A percentile compares a stretch with the other conserved stretches of the same genome.
Conservation (phyloP, 2,113 vertebrate species). For the Hippocampus abdominalis region DNA sequence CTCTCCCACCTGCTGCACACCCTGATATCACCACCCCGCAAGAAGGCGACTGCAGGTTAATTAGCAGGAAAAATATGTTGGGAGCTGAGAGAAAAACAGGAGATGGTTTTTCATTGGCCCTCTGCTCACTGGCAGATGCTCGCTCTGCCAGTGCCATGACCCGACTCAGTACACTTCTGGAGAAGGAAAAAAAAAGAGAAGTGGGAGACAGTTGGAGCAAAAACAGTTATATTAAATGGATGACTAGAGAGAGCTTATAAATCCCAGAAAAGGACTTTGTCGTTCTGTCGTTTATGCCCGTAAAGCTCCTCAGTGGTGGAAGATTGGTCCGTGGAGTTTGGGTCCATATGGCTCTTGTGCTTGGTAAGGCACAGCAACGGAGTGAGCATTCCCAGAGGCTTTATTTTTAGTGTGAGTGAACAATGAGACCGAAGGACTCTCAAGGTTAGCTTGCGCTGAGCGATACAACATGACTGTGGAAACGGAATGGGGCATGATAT, state of each 20-base stretch:
- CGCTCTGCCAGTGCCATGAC: constrained; percentile 38
- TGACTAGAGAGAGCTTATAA: constrained; percentile 33
- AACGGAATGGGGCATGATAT: constrained; percentile 9
- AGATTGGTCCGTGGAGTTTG: constrained; percentile 17
- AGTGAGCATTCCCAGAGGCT: constrained; percentile 16
- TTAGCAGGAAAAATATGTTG: constrained; percentile 67
- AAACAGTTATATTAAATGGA: constrained; percentile 35
- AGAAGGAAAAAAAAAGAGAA: constrained; percentile 15
- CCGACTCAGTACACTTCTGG: constrained; percentile 48
- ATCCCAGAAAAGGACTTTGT: constrained; percentile 33
- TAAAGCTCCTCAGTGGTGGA: constrained; percentile 40
- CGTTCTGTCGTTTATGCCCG: constrained; percentile 41
- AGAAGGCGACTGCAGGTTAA: constrained; percentile 68
- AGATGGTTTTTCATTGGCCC: constrained; percentile 52
- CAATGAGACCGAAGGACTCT: constrained; percentile 17
- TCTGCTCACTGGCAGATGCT: constrained; percentile 50
- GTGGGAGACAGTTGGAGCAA: constrained; percentile 23
- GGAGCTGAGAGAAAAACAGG: constrained; percentile 50
- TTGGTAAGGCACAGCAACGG: constrained; percentile 11
- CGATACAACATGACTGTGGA: constrained; percentile 20
- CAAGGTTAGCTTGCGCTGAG: constrained; percentile 43
- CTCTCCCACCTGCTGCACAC: constrained; percentile 32
- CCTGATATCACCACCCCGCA: constrained; percentile 13
- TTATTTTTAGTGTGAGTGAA: constrained; percentile 3
- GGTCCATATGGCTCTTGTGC: constrained; percentile 32